Evolutionary conservation across 1,140 invertebrate genomes (phyloP).

Genomic region (Cotesia vestalis): DNA sequence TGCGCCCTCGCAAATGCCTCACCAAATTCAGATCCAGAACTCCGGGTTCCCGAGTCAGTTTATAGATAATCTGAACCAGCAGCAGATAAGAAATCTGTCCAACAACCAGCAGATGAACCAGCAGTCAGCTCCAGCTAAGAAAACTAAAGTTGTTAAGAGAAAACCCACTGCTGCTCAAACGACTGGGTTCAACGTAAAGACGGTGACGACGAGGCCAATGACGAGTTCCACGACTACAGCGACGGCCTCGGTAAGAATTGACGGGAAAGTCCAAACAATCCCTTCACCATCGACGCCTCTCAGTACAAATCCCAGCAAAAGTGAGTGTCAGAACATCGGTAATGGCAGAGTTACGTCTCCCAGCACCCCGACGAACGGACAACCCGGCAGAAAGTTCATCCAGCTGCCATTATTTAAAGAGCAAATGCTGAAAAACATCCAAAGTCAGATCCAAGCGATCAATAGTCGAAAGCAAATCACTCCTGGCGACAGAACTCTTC

Average conservation of each 20-base stretch:
- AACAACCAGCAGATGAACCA: constrained; percentile 22
- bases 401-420: constrained; percentile 60
- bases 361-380: constrained; percentile 52
- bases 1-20: constrained; percentile 61
- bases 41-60: constrained; percentile 62
- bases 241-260: constrained; percentile 40
- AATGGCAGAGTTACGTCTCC: constrained; percentile 48
- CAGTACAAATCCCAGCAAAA: constrained; percentile 53
- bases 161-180: constrained; percentile 51
- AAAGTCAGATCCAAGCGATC: constrained; percentile 66
- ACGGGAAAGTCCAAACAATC: constrained; percentile 47
- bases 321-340: constrained; percentile 48
- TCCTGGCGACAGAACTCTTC: constrained; percentile 58
- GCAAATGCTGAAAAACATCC: constrained; percentile 60
- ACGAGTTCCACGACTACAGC: constrained; percentile 35
- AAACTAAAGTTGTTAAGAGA: constrained; percentile 58
- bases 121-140: constrained; percentile 45
- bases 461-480: constrained; percentile 58
- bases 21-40: constrained; percentile 64
- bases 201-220: constrained; percentile 15
- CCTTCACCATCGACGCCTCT: constrained; percentile 44
- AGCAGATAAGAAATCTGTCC: constrained; percentile 61
- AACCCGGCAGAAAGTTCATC: constrained; percentile 58
- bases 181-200: constrained; percentile 44
- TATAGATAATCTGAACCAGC: constrained; percentile 64